Evolutionary conservation across 1,140 invertebrate genomes (phyloP).

Genomic region (Oryzaephilus surinamensis): DNA sequence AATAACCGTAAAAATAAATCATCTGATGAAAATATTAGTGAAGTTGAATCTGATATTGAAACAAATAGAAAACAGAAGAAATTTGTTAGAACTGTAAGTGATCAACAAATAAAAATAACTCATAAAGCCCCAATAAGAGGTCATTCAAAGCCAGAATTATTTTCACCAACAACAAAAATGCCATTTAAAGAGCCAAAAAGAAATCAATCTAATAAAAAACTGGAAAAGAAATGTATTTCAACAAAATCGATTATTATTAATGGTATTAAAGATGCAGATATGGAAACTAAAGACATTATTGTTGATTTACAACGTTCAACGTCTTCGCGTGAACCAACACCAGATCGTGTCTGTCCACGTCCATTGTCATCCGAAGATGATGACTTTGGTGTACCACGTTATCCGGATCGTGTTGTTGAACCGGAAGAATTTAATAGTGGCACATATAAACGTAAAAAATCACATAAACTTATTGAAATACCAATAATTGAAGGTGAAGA

Average conservation of each 20-base stretch:
- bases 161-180: neutral
- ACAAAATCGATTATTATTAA: conserved; percentile 34
- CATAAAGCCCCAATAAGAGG: conserved; percentile 8
- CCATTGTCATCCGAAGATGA: conserved; percentile 44
- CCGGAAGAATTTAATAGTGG: conserved; percentile 63
- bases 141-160: conserved; percentile 9
- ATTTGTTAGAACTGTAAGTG: conserved; percentile 40
- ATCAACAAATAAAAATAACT: conserved; percentile 38
- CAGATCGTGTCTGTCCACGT: conserved; percentile 52
- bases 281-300: conserved; percentile 37
- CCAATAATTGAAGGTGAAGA: conserved; percentile 27
- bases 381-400: conserved; percentile 48
- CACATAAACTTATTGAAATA: conserved; percentile 38
- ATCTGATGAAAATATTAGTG: conserved; percentile 21
- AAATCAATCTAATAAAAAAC: conserved; percentile 11
- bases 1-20: conserved; percentile 29
- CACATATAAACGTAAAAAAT: conserved; percentile 32
- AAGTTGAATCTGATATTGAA: conserved; percentile 29
- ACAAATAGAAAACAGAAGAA: conserved; percentile 31
- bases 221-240: conserved; percentile 25
- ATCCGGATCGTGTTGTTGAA: conserved; percentile 58
- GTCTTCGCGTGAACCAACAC: conserved; percentile 59
- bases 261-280: conserved; percentile 16
- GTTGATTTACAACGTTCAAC: conserved; percentile 55
- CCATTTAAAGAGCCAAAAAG: neutral